Percentiles rank a stretch among this genome's conserved stretches.
Conservation (phyloP, 2,888 invertebrate genomes). For the Drosophila meridionalis region DNA sequence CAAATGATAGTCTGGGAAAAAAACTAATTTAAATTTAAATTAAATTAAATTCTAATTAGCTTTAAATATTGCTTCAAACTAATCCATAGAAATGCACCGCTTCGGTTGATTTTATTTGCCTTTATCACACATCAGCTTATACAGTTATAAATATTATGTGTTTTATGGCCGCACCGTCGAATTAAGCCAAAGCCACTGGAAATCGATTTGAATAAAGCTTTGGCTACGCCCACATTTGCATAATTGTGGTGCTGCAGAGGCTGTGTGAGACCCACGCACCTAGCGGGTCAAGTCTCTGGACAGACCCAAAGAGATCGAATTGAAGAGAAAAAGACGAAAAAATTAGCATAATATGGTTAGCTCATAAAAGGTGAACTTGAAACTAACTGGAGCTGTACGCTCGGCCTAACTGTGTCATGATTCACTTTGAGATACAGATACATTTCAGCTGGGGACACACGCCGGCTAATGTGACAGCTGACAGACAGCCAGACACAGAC, state of each 20-base stretch:
- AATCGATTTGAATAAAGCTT: conserved; percentile 41
- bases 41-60: conserved; percentile 7
- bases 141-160: conserved; percentile 56
- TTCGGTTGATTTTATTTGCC: not conserved
- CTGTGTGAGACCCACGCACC: conserved; percentile 21
- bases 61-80: conserved; percentile 1
- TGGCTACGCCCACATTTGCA: conserved; percentile 72
- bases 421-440: conserved; percentile 62
- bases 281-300: conserved; percentile 54
- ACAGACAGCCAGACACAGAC: conserved; percentile 28
- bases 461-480: conserved; percentile 61
- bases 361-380: conserved; percentile 67
- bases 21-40: conserved; percentile 14
- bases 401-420: conserved; percentile 70
- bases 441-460: conserved; percentile 44
- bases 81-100: not conserved
- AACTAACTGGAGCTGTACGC: conserved; percentile 39
- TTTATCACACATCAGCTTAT: conserved; percentile 3
- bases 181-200: conserved; percentile 24
- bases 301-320: conserved; percentile 17
- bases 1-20: not conserved
- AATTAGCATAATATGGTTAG: conserved; percentile 64
- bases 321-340: conserved; percentile 11
- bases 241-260: conserved; percentile 29
- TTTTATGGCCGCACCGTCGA: conserved; percentile 12